These are phyloP conservation scores for Laterallus jamaicensis DNA, from an alignment of 2,113 vertebrate species.

Conservation along the genomic window DNA sequence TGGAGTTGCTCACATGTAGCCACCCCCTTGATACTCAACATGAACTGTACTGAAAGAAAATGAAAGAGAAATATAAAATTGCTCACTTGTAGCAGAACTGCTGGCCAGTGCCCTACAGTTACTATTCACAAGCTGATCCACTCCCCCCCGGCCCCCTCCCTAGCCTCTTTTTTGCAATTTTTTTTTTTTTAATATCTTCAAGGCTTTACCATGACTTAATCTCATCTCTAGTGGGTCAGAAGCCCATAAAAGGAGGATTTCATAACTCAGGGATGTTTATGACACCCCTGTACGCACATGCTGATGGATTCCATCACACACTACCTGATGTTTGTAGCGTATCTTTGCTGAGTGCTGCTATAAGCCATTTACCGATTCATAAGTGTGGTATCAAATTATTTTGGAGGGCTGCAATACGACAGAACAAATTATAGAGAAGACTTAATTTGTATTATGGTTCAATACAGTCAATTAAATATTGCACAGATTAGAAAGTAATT, in stretches of 20 bases:
- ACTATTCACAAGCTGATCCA: not conserved
- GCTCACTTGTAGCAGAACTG: not conserved
- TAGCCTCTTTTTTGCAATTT: no score
- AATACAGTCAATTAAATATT: slow-evolving; percentile 78
- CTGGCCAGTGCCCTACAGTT: not conserved
- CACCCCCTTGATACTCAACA: not conserved
- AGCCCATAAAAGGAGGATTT: not conserved
- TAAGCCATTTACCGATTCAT: slow-evolving; percentile 64
- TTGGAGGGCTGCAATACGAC: slow-evolving; percentile 64
- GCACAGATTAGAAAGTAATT: slow-evolving; percentile 75
- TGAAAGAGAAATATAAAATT: not conserved
- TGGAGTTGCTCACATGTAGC: not conserved
- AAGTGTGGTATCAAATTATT: slow-evolving; percentile 76
- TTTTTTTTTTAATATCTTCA: not conserved
- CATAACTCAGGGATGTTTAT: not conserved
- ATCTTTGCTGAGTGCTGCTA: slow-evolving; percentile 45
- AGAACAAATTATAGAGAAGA: slow-evolving; percentile 74
- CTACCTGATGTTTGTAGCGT: slow-evolving; percentile 15
- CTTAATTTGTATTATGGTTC: slow-evolving; percentile 76
- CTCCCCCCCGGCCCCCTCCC: not conserved
- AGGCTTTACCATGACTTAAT: not conserved
- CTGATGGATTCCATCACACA: not conserved
- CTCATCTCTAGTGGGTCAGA: not conserved
- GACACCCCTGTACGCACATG: not conserved
- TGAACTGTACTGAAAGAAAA: not conserved